Base-by-base conservation (phyloP, 2,888 invertebrate species). In the Lutraria lutraria region DNA sequence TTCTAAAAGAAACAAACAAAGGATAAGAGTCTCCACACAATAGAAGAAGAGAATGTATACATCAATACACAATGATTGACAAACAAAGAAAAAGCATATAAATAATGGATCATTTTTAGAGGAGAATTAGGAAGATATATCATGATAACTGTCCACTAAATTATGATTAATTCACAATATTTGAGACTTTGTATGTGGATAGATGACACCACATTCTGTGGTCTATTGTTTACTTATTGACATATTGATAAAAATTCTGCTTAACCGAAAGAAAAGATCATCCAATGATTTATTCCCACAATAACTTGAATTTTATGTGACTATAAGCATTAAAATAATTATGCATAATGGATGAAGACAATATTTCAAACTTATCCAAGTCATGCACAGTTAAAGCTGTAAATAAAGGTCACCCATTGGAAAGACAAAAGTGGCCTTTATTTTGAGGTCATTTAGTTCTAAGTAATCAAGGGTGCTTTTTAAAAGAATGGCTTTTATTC, bases 101-200 rank as follows among this genome's bases (percentile, higher is more conserved):
- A 76, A 76, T 76, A 76, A 76, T 76, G 76, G 76, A 76, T 13
- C 12, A 76, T 76, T 76, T 34, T 34, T 76, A 16, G 16, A 31
- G 76, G 31, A 34, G 16, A 76, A 76, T 76, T 31, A 76, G 34
- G 76, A 34, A 3, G 34, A 76, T 76, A 76, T 34, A 19, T 76
- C 76, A 76, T 76, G 76, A 76, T 76, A 25, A 31, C 29, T 31
- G 76, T 76, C 76, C 29, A 76, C 31, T 76, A 34, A 76, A 34
- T 34, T 31, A 16, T 34, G 76, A 76, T 31, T 76, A 34, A 4
- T 76, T 13, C 31, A 31, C 16, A 31, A 76, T 76, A 76, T 76
- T 25, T 16, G 76, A 76, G 29, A 76, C 76, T 25, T 25, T 21
- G 63, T 68, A 68, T 68, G 63, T 12, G 12, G 25, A 68, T 68